Evolutionary conservation across 1,140 invertebrate genomes (phyloP), one percentile per base, ranked within the genome.

Genomic region (Ladona fulva): DNA sequence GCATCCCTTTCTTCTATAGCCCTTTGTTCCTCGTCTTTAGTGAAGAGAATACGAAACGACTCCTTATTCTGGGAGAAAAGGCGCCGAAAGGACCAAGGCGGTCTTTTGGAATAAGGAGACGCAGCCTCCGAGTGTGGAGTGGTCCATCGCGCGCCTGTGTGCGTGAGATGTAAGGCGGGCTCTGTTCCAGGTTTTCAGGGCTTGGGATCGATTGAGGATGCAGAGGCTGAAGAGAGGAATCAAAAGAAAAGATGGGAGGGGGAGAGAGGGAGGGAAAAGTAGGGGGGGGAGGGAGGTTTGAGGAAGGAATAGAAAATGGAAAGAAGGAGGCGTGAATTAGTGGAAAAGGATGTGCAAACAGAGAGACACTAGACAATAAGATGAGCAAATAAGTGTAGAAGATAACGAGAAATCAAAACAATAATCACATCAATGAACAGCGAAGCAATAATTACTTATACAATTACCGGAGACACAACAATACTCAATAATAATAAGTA

Each of bases 131-230:
- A 19, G 52, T 66, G 52, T 66, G 52, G 16, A 66, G 52, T n/a
- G n/a, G n/a, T n/a, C n/a, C n/a, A n/a, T n/a, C n/a, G n/a, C n/a
- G n/a, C n/a, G n/a, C n/a, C n/a, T n/a, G n/a, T n/a, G n/a, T 19
- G 52, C 52, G 52, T 19, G 44, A 52, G 19, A 52, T 52, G n/a
- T 66, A 66, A 16, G 52, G 5, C n/a, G 52, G 52, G 52, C 52
- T 66, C 52, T 66, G 52, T 66, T 66, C 52, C 52, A 66, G 52
- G 52, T 66, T 66, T 66, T 66, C 52, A 66, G 52, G 52, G 52
- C 52, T 19, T 66, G 52, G 52, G 52, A 66, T 66, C 52, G 52
- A 66, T 66, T 66, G 52, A 66, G 52, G 52, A 66, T 66, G 52
- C 52, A 16, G 14, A 5, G 14, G 44, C 44, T 52, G 19, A 11